Conservation (phyloP, 2,888 invertebrate genomes). For the Lasioglossum vierecki region DNA sequence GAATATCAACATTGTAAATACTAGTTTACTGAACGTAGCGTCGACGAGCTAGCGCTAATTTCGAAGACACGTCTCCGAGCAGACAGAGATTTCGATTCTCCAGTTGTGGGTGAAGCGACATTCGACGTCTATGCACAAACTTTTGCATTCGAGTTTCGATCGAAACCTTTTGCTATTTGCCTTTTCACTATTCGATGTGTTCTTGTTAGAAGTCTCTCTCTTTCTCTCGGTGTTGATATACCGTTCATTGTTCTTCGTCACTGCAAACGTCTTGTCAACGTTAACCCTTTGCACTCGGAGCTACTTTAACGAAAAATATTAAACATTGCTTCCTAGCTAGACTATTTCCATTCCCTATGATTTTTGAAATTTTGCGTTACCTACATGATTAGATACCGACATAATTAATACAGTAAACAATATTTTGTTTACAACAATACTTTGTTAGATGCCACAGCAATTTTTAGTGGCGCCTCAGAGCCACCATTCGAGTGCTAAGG, state of each 20-base stretch:
- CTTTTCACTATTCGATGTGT: constrained; percentile 24
- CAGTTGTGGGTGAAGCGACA: neutral
- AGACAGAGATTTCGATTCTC: neutral
- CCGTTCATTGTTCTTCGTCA: constrained; percentile 33
- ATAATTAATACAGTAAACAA: too few species aligned
- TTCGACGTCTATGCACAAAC: constrained; percentile 40
- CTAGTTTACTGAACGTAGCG: neutral
- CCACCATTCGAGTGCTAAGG: too few species aligned
- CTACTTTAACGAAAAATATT: too few species aligned
- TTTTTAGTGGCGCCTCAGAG: too few species aligned
- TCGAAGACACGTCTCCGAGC: neutral
- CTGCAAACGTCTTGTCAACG: constrained; percentile 20
- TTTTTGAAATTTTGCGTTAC: too few species aligned
- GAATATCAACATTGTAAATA: constrained; percentile 14
- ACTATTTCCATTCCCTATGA: too few species aligned
- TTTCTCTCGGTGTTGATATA: constrained; percentile 15
- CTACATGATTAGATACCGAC: too few species aligned
- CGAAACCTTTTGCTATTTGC: neutral
- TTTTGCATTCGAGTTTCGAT: constrained; percentile 1
- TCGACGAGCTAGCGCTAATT: too few species aligned
- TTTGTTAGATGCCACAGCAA: too few species aligned
- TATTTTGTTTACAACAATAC: too few species aligned
- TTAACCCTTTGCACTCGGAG: neutral
- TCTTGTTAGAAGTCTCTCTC: neutral
- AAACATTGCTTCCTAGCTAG: too few species aligned